phyloP scores from a whole-genome alignment of 2,797 vertebrate genomes.

The Pangasius sanitwongsei region DNA sequence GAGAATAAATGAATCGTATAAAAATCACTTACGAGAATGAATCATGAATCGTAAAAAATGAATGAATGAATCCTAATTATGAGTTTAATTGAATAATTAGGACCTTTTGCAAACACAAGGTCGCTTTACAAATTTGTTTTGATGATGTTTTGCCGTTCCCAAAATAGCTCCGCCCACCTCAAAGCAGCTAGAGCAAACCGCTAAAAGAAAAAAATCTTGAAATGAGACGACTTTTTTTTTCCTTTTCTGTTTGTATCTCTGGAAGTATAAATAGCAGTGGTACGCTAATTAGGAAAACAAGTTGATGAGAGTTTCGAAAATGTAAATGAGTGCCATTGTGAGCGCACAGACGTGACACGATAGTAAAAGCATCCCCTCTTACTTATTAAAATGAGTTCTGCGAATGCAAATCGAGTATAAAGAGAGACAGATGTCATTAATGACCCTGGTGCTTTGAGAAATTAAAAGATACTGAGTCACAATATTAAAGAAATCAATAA shows the following conservation, averaged over 20 bases:
- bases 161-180: neutral
- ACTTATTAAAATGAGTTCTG: neutral
- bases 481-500: neutral
- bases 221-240: neutral
- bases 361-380: neutral
- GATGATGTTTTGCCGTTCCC: neutral
- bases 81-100: neutral
- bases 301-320: neutral
- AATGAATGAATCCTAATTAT: neutral
- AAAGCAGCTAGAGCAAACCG: neutral
- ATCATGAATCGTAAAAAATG: neutral
- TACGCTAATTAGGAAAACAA: neutral
- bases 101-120: neutral
- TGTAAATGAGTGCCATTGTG: constrained; percentile 8
- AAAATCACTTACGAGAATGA: neutral
- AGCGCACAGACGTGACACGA: constrained; percentile 1
- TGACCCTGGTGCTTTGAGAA: constrained; percentile 6
- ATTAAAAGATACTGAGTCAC: neutral
- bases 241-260: neutral
- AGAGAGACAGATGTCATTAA: neutral
- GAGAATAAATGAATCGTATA: neutral
- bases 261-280: neutral
- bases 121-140: neutral
- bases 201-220: neutral
- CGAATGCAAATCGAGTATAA: neutral